Evolutionary conservation across 1,140 invertebrate species (phyloP).

Genomic region (Penaeus vannamei): DNA sequence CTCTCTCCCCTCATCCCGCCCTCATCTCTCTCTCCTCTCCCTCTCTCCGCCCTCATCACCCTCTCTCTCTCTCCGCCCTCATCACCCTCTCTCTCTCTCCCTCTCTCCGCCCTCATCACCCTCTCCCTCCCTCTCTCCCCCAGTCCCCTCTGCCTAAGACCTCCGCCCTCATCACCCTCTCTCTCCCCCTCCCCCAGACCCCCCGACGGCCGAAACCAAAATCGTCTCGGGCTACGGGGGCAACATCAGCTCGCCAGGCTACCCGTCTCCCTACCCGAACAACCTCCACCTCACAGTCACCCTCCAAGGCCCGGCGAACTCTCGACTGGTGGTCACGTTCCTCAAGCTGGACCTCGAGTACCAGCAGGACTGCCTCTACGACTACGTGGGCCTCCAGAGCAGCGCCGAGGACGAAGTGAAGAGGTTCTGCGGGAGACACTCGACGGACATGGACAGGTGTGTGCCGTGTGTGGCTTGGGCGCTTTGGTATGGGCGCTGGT

Average conservation of each 20-base stretch:
- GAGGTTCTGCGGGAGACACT: conserved; percentile 46
- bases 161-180: too few species aligned
- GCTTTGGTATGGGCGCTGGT: background rate
- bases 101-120: too few species aligned
- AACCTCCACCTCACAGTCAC: conserved; percentile 78
- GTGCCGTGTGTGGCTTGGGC: too few species aligned
- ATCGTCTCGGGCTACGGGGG: conserved; percentile 74
- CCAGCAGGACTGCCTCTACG: conserved; percentile 84
- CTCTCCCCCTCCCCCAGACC: too few species aligned
- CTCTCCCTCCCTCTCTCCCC: too few species aligned
- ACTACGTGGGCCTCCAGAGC: conserved; percentile 78
- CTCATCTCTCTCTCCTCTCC: too few species aligned
- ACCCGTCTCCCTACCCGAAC: conserved; percentile 79
- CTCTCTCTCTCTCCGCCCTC: too few species aligned
- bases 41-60: too few species aligned
- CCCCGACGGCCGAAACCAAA: background rate
- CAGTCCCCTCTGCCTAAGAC: too few species aligned
- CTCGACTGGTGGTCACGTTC: conserved; percentile 79
- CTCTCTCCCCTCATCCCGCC: too few species aligned
- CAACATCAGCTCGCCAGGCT: conserved; percentile 77
- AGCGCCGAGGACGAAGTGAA: conserved; percentile 13
- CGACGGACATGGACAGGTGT: conserved; percentile 45
- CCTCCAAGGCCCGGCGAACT: conserved; percentile 71
- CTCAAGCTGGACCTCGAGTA: conserved; percentile 80
- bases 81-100: too few species aligned